Conservation (phyloP, 2,888 invertebrate species). For the Sisyra terminalis region DNA sequence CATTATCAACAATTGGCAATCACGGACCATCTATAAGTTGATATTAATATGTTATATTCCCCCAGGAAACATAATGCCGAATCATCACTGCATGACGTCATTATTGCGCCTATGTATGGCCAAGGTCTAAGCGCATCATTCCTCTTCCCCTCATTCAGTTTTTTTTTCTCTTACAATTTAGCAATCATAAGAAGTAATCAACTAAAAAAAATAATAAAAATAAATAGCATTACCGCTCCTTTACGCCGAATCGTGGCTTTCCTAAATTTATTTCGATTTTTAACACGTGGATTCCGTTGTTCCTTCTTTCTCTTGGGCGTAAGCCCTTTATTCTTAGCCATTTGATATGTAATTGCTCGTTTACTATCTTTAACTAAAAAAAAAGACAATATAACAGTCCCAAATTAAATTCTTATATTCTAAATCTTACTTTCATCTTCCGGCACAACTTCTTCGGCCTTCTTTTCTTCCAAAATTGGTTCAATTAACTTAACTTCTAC, state of each 20-base stretch:
- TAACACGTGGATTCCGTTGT: conserved; percentile 85
- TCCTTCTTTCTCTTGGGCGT: conserved; percentile 85
- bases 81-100: no score
- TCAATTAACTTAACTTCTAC: conserved; percentile 18
- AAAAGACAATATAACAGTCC: not conserved
- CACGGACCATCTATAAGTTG: no score
- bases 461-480: conserved; percentile 31
- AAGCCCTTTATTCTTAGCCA: conserved; percentile 90
- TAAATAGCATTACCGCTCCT: conserved; percentile 77
- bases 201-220: conserved; percentile 1
- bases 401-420: not conserved
- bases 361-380: conserved; percentile 31
- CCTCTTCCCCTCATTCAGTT: no score
- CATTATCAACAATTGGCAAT: no score
- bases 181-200: no score
- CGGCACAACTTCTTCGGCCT: conserved; percentile 14
- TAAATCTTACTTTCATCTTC: not conserved
- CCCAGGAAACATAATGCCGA: no score
- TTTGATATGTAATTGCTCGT: conserved; percentile 80
- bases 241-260: conserved; percentile 86
- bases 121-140: no score
- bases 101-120: no score
- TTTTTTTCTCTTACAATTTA: no score
- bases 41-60: no score
- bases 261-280: conserved; percentile 80